Base-by-base conservation (phyloP, 2,888 invertebrate species). In the Amaurobius ferox region DNA sequence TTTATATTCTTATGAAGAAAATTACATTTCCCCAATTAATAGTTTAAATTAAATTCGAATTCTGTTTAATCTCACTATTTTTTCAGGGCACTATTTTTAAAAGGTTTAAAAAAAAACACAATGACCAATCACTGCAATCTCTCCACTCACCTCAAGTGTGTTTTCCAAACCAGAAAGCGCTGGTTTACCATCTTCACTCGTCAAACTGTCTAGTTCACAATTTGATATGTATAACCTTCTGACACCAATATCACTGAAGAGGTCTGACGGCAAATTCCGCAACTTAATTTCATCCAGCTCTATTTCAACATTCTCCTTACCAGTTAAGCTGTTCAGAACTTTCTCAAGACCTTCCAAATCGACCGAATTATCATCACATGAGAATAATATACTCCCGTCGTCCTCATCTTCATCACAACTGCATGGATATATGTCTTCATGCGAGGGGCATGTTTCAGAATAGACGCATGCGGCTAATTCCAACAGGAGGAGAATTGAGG, bases 91-190 rank as follows among this genome's bases (percentile, higher is more conserved):
- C n/a, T n/a, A n/a, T n/a, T n/a, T n/a, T n/a, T n/a, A n/a, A n/a
- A n/a, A n/a, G n/a, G n/a, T n/a, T n/a, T n/a, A n/a, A n/a, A n/a
- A n/a, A n/a, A n/a, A n/a, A n/a, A n/a, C n/a, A n/a, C n/a, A n/a
- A n/a, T n/a, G n/a, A n/a, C n/a, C n/a, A n/a, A n/a, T n/a, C n/a
- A n/a, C n/a, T n/a, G n/a, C n/a, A n/a, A n/a, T n/a, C 6, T 26
- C 5, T 0, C 1, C n/a, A 44, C 35, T 26, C 29, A 83, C 81
- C 48, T 71, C 62, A 16, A 83, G 64, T n/a, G 26, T 64, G 16
- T 83, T 62, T 29, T 83, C 81, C 7, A 83, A 29, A 19, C 81
- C 81, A 5, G 32, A 7, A 1, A 83, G 35, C 0, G 76, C 32
- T 26, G 19, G 61, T n/a, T 26, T 26, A 0, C 72, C 72, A 39